phyloP scores from a whole-genome alignment of 2,113 vertebrate species.

The Tricholaema leucomelas region DNA sequence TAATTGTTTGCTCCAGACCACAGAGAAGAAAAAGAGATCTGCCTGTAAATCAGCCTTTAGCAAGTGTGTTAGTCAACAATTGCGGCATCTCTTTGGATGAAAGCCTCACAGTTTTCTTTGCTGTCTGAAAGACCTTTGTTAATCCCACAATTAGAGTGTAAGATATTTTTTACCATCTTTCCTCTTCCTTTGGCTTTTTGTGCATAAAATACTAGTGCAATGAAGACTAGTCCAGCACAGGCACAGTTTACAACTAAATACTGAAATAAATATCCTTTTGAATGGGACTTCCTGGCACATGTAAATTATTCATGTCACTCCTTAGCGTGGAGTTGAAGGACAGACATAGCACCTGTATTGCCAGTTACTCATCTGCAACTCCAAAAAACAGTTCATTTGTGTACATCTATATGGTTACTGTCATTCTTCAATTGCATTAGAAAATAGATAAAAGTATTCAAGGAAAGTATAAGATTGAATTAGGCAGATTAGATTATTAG shows the following conservation, averaged over 20 bases:
- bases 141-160: not conserved
- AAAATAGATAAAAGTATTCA: constrained; percentile 41
- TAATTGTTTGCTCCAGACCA: too few relatives aligned
- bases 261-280: not conserved
- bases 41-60: not conserved
- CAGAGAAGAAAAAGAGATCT: not conserved
- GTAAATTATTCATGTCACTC: not conserved
- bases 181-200: not conserved
- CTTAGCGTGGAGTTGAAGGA: not conserved
- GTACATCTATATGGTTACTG: not conserved
- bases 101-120: not conserved
- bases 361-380: not conserved
- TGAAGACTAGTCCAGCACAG: not conserved
- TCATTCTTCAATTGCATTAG: not conserved
- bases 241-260: not conserved
- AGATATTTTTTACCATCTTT: not conserved
- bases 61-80: not conserved
- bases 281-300: not conserved
- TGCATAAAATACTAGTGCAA: not conserved
- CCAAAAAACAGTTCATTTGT: not conserved
- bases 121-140: not conserved
- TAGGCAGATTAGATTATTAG: constrained; percentile 40
- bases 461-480: constrained; percentile 22
- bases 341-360: not conserved
- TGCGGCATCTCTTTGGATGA: not conserved